These are phyloP conservation scores for Lapara coniferarum DNA, from an alignment of 2,888 invertebrate species.

Conservation along the genomic window DNA sequence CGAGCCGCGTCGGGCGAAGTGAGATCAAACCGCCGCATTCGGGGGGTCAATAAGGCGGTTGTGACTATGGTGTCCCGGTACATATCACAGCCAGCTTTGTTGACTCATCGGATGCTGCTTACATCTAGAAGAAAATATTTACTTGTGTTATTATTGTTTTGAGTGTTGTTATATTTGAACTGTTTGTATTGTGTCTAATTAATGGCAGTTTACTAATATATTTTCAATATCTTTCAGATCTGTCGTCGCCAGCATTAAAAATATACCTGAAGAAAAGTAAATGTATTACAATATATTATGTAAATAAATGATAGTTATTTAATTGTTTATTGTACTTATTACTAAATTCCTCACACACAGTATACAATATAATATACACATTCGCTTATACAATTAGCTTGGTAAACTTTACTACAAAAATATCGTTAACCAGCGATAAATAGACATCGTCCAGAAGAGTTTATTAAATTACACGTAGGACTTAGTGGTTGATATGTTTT, in stretches of 20 bases:
- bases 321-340: not conserved
- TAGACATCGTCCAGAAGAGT: no score
- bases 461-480: no score
- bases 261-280: not conserved
- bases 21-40: not conserved
- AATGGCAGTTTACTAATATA: not conserved
- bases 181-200: not conserved
- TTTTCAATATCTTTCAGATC: constrained; percentile 3
- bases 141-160: not conserved
- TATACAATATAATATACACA: no score
- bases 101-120: constrained; percentile 52
- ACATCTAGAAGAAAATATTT: constrained; percentile 7
- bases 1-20: not conserved
- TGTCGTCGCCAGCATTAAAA: not conserved
- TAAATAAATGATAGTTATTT: not conserved
- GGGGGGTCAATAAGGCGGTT: constrained; percentile 90
- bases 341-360: not conserved
- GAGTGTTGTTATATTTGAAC: no score
- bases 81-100: constrained; percentile 98
- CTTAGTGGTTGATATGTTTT: no score
- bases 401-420: no score
- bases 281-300: not conserved
- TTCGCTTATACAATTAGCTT: no score
- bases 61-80: constrained; percentile 87
- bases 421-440: no score